These are phyloP conservation scores for Limanda limanda DNA, from an alignment of 2,113 vertebrate species.

Conservation along the genomic window DNA sequence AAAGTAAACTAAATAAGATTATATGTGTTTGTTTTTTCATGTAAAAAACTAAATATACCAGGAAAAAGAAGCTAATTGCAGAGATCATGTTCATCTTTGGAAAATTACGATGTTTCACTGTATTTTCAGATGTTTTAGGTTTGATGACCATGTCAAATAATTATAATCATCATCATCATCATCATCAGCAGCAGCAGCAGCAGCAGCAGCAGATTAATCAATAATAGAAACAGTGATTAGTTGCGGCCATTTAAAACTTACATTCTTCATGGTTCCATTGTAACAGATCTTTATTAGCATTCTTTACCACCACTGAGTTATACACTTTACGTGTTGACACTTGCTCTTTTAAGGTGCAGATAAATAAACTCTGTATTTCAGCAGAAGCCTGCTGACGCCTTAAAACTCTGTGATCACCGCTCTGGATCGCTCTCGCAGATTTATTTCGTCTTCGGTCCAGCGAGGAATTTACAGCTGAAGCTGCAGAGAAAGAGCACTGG, in stretches of 20 bases:
- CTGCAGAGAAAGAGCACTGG: constrained; percentile 40
- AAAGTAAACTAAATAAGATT: no score
- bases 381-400: constrained; percentile 71
- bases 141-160: no score
- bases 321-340: constrained; percentile 38
- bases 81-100: no score
- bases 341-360: constrained; percentile 58
- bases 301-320: constrained; percentile 45
- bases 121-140: no score
- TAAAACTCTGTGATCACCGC: constrained; percentile 59
- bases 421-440: constrained; percentile 54
- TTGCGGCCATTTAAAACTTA: not conserved
- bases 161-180: no score
- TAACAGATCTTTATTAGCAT: constrained; percentile 23
- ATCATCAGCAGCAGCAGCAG: no score
- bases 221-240: not conserved
- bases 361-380: constrained; percentile 74
- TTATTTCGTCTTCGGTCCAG: constrained; percentile 51
- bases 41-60: no score
- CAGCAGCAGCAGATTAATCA: not conserved
- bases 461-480: constrained; percentile 59
- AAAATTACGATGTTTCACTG: no score
- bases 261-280: constrained; percentile 18
- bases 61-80: no score
- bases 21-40: no score